Conservation (phyloP, 2,797 vertebrate genomes). For the Coregonus ussuriensis region DNA sequence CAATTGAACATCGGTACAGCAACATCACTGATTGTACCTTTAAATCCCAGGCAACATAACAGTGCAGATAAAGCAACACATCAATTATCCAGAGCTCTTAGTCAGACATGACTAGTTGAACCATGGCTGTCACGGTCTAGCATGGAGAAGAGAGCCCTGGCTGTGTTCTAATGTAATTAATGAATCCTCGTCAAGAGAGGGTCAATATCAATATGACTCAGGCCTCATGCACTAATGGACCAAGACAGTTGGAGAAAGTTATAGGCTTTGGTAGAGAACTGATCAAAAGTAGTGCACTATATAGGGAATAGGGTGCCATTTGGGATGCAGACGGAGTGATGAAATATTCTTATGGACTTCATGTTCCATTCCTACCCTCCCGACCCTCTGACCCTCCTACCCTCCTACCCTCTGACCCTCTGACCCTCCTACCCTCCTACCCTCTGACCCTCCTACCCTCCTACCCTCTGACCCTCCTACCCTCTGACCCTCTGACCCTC, state of each 20-base stretch:
- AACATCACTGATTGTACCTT: neutral
- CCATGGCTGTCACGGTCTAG: neutral
- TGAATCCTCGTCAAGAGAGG: neutral
- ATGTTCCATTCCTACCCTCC: neutral
- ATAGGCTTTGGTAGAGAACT: neutral
- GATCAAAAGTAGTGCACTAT: neutral
- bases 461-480: too few species aligned
- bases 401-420: too few species aligned
- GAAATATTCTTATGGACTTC: neutral
- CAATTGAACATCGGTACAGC: too few species aligned
- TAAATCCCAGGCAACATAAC: neutral
- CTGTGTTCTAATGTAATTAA: neutral
- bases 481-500: too few species aligned
- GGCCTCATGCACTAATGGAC: conserved; percentile 2
- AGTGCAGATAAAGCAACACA: neutral
- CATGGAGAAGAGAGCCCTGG: neutral
- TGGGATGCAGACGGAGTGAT: neutral
- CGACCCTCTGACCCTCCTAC: too few species aligned
- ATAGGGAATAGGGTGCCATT: neutral
- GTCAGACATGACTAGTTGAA: conserved; percentile 19
- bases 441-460: neutral
- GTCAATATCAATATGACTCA: neutral
- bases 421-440: too few species aligned
- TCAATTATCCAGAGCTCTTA: neutral
- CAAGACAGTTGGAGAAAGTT: neutral